Conservation (phyloP, 1,140 invertebrate genomes). For the Danaus plexippus region DNA sequence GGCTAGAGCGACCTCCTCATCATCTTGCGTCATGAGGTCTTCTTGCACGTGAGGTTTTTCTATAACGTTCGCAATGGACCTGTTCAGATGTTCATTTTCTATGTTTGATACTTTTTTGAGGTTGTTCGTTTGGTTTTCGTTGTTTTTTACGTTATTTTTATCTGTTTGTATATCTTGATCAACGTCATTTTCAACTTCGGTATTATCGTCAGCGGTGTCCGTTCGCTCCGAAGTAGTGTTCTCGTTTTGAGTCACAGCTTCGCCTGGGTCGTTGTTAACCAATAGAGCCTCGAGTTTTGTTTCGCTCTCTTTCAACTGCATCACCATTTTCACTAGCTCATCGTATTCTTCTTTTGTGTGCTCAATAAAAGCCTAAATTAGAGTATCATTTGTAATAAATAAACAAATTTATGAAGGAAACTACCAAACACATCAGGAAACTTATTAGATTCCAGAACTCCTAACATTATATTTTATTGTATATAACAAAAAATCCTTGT, state of each 20-base stretch:
- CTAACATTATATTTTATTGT: not conserved
- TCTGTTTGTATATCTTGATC: constrained; percentile 28
- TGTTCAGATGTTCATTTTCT: constrained; percentile 66
- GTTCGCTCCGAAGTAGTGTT: constrained; percentile 20
- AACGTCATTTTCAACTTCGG: constrained; percentile 14
- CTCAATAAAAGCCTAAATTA: constrained; percentile 65
- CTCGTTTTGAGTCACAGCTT: constrained; percentile 41
- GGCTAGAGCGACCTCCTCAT: constrained; percentile 15
- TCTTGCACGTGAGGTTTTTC: constrained; percentile 22
- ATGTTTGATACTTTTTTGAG: constrained; percentile 63
- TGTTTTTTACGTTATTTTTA: constrained; percentile 34
- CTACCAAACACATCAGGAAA: too few species aligned
- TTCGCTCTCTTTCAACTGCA: constrained; percentile 69
- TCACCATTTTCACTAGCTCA: constrained; percentile 64
- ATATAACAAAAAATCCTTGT: constrained; percentile 1
- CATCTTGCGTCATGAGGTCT: constrained; percentile 26
- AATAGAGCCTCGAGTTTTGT: constrained; percentile 57
- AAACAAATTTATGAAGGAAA: not conserved
- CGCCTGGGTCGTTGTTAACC: constrained; percentile 37
- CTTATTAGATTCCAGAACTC: not conserved
- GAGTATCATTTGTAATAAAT: constrained; percentile 10
- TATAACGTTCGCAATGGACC: constrained; percentile 39
- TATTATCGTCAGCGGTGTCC: constrained; percentile 9
- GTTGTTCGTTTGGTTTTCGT: constrained; percentile 31
- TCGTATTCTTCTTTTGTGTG: constrained; percentile 68